Base-by-base conservation (phyloP, 2,888 invertebrate species). In the Troides aeacus region DNA sequence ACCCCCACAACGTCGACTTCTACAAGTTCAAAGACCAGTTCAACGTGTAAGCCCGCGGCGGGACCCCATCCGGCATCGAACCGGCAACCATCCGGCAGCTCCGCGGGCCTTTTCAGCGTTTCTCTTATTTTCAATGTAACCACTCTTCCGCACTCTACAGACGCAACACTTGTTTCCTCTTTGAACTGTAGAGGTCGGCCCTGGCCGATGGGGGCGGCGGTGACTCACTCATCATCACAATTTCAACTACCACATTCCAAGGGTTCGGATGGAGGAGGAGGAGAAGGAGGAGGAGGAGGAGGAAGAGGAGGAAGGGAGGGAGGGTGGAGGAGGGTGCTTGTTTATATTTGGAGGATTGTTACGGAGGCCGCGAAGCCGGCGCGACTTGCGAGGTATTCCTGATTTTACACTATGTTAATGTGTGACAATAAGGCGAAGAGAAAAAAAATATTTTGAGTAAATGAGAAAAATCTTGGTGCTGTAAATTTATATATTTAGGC, bases 21-120 rank as follows among this genome's bases (percentile, higher is more conserved):
- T 93, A 93, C 91, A 93, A 93, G 89, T 93, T 93, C 90, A 93
- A 93, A 85, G 93, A 93, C 78, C 93, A 92, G 76, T 93, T 92
- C 82, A 92, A 93, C 81, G 92, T 92, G 78, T 92, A 90, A 84
- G 65, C 74, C 58, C 39, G 10, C 39, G 3, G 30, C 30, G 5
- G 30, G 10, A 23, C n/a, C 21, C 15, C 12, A 42, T 64, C 42
- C 21, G 21, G 21, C 62, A 17, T 21, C 56, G 18, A 23, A 57
- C 42, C 46, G 42, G 62, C 18, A 46, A 56, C 30, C 64, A 23
- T 68, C 36, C 7, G 8, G 39, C 39, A 8, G 8, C 39, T 10
- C 39, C 39, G 39, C 39, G 39, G 39, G 39, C 39, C 39, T 70
- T 70, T 68, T 65, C 24, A 53, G 39, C 42, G 56, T 42, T 64